Conservation (phyloP, 2,888 invertebrate species). For the Cataglyphis rosenhaueri region DNA sequence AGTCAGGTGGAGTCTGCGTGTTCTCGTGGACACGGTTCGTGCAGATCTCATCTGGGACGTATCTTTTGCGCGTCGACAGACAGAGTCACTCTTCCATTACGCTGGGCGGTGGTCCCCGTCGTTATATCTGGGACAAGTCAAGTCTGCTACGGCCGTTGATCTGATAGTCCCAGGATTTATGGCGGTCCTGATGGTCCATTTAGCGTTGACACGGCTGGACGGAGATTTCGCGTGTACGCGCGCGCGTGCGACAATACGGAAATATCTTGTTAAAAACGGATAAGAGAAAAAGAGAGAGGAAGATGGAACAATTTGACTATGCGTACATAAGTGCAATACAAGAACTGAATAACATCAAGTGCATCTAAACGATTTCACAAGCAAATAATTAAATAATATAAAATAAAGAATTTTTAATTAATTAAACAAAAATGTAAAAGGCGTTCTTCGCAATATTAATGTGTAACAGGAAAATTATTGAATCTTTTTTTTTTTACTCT, state of each 20-base stretch:
- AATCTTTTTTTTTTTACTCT: neutral
- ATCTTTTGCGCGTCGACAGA: slow-evolving; percentile 74
- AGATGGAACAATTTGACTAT: slow-evolving; percentile 68
- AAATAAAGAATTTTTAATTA: neutral
- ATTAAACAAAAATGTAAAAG: neutral
- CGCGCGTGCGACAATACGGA: slow-evolving; percentile 78
- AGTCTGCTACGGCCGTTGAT: slow-evolving; percentile 75
- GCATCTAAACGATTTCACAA: neutral
- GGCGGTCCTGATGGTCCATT: slow-evolving; percentile 82
- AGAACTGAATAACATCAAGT: slow-evolving; percentile 48
- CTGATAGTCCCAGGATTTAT: slow-evolving; percentile 82
- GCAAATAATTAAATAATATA: neutral
- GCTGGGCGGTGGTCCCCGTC: slow-evolving; percentile 81
- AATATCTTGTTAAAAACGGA: slow-evolving; percentile 79
- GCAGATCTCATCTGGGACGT: slow-evolving; percentile 70
- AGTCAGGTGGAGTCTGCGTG: slow-evolving; percentile 59
- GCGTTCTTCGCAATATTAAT: neutral
- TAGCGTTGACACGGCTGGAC: slow-evolving; percentile 80
- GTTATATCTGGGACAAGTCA: slow-evolving; percentile 80
- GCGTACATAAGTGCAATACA: slow-evolving; percentile 62
- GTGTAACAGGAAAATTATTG: neutral
- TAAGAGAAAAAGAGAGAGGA: slow-evolving; percentile 58
- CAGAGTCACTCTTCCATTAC: slow-evolving; percentile 76
- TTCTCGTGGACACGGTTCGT: slow-evolving; percentile 53
- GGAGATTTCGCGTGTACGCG: slow-evolving; percentile 65